A percentile compares a stretch with the other conserved stretches of the same genome.
Evolutionary conservation across 2,797 vertebrate species (phyloP).

Genomic region (Sebastes wilsoni): DNA sequence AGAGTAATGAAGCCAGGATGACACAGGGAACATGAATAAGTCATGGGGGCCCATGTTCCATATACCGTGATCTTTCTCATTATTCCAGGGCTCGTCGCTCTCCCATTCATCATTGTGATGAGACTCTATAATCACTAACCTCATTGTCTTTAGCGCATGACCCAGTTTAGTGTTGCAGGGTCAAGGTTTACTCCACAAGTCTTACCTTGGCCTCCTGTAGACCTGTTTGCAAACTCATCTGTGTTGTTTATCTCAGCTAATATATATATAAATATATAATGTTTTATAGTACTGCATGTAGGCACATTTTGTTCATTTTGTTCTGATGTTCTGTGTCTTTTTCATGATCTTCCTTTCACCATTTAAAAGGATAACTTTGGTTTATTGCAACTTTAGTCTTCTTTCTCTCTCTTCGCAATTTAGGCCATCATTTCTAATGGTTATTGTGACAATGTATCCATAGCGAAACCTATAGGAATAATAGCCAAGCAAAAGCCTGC

Average conservation of each 20-base stretch:
- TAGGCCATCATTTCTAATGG: background rate
- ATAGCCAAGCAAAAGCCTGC: background rate
- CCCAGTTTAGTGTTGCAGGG: conserved; percentile 19
- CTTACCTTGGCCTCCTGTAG: background rate
- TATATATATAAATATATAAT: background rate
- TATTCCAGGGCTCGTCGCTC: conserved; percentile 32
- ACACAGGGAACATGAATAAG: conserved; percentile 69
- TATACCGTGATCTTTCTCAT: conserved; percentile 51
- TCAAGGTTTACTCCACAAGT: conserved; percentile 12
- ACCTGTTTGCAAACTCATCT: conserved; percentile 1
- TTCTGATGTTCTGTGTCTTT: background rate
- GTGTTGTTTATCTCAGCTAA: background rate
- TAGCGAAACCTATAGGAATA: too few species aligned
- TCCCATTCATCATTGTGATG: conserved; percentile 62
- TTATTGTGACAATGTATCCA: background rate
- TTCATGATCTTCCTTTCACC: background rate
- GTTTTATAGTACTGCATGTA: background rate
- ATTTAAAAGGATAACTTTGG: background rate
- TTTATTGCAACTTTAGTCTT: background rate
- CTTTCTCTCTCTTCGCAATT: background rate
- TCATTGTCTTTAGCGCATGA: conserved; percentile 25
- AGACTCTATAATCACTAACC: conserved; percentile 26
- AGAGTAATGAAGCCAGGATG: conserved; percentile 50
- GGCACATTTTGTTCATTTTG: background rate
- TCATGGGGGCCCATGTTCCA: conserved; percentile 58